Conservation (phyloP, 1,140 invertebrate species). For the Trichomalopsis sarcophagae region DNA sequence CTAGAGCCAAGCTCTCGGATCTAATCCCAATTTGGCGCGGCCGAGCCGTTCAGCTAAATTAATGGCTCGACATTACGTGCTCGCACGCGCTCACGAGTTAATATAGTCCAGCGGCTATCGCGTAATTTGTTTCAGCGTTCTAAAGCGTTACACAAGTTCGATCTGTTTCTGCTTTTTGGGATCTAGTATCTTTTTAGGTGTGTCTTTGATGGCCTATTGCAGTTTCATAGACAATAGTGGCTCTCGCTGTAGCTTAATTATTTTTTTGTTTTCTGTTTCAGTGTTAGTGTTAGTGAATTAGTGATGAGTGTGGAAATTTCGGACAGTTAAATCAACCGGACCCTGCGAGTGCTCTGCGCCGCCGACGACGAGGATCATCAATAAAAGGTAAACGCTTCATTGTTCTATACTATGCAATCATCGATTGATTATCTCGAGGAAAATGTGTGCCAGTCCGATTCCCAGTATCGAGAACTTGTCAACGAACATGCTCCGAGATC, state of each 20-base stretch:
- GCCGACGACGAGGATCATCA: too few relatives aligned
- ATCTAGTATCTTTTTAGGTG: not conserved
- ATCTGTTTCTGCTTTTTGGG: not conserved
- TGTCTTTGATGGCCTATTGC: not conserved
- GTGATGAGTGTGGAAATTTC: too few relatives aligned
- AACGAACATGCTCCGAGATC: slow-evolving; percentile 54
- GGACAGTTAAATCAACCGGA: too few relatives aligned
- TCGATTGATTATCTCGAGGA: too few relatives aligned
- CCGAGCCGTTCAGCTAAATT: slow-evolving; percentile 29
- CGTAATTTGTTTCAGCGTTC: slow-evolving; percentile 41
- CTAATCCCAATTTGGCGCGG: slow-evolving; percentile 47
- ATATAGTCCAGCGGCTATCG: slow-evolving; percentile 44
- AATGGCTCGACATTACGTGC: slow-evolving; percentile 39
- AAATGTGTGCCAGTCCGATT: too few relatives aligned
- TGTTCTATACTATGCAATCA: too few relatives aligned
- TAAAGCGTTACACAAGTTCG: not conserved
- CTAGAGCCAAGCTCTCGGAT: slow-evolving; percentile 16
- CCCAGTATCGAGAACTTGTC: too few relatives aligned
- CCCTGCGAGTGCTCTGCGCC: too few relatives aligned
- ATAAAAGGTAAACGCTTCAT: too few relatives aligned
- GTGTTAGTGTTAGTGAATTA: too few relatives aligned
- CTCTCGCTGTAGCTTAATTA: not conserved
- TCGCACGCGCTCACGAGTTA: slow-evolving; percentile 23
- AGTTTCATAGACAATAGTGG: not conserved
- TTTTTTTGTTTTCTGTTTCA: too few relatives aligned